Evolutionary conservation across 2,797 vertebrate species (phyloP).

Genomic region (Champsocephalus esox): DNA sequence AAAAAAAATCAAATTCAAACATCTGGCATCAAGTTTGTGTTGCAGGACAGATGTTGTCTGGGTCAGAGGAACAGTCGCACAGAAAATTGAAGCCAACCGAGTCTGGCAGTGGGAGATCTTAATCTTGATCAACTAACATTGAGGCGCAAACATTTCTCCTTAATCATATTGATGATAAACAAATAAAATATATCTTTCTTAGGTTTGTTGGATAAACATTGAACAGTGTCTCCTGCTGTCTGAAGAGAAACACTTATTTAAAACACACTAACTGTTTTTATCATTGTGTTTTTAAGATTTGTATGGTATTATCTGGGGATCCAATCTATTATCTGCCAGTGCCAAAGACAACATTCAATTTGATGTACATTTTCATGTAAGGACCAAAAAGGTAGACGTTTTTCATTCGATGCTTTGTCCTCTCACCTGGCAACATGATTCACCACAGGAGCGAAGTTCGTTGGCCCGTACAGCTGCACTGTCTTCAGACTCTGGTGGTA

Average conservation of each 20-base stretch:
- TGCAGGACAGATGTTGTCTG: constrained; percentile 26
- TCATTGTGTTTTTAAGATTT: not conserved
- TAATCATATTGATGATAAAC: not conserved
- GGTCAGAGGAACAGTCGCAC: constrained; percentile 7
- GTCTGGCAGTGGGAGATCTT: constrained; percentile 7
- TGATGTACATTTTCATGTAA: too few relatives aligned
- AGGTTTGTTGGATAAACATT: not conserved
- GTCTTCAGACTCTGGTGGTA: constrained; percentile 96
- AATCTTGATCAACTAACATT: not conserved
- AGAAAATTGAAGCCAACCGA: constrained; percentile 4
- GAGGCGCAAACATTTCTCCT: not conserved
- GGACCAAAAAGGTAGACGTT: not conserved
- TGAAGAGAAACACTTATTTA: not conserved
- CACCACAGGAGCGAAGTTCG: constrained; percentile 95
- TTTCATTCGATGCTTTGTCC: not conserved
- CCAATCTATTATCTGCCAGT: too few relatives aligned
- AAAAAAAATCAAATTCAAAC: constrained; percentile 27
- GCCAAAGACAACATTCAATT: too few relatives aligned
- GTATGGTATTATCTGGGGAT: too few relatives aligned
- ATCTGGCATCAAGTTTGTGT: constrained; percentile 31
- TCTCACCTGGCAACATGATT: constrained; percentile 94
- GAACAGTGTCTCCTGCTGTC: not conserved
- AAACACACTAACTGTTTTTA: not conserved
- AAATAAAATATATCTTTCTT: not conserved
- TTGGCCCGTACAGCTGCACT: constrained; percentile 95